Evolutionary conservation across 2,888 invertebrate genomes (phyloP).

Genomic region (Dyspetes luteomarginatus): DNA sequence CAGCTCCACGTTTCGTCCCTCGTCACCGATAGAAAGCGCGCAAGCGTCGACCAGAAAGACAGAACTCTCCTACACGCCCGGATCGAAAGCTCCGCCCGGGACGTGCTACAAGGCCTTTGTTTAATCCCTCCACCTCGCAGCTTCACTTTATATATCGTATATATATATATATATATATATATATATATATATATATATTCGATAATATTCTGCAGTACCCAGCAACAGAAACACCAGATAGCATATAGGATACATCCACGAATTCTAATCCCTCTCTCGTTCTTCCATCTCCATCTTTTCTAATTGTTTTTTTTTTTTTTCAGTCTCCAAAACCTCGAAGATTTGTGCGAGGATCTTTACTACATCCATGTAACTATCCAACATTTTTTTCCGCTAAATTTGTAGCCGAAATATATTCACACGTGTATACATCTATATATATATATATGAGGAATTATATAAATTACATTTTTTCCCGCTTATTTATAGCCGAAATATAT

Average conservation of each 20-base stretch:
- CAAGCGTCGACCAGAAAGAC: constrained; percentile 61
- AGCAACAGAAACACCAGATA: constrained; percentile 60
- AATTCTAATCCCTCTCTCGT: constrained; percentile 54
- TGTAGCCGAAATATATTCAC: not conserved
- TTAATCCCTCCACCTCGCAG: constrained; percentile 74
- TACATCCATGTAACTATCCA: not conserved
- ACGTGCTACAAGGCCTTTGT: constrained; percentile 75
- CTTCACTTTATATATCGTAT: constrained; percentile 43
- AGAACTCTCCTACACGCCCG: constrained; percentile 63
- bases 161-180: constrained; percentile 34
- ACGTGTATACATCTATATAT: not conserved
- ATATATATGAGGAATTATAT: too few species aligned
- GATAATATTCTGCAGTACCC: constrained; percentile 11
- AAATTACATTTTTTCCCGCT: too few species aligned
- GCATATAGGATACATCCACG: constrained; percentile 75
- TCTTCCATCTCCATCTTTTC: constrained; percentile 18
- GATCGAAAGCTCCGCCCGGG: constrained; percentile 81
- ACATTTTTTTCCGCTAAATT: constrained; percentile 3
- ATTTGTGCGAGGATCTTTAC: constrained; percentile 1
- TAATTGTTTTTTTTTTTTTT: constrained; percentile 2
- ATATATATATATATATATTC: not conserved
- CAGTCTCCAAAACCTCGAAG: not conserved
- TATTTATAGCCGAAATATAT: not conserved
- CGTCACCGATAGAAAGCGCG: constrained; percentile 48
- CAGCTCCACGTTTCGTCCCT: too few species aligned